Evolutionary conservation across 2,797 vertebrate species (phyloP).

Genomic region (Cetoscarus ocellatus): DNA sequence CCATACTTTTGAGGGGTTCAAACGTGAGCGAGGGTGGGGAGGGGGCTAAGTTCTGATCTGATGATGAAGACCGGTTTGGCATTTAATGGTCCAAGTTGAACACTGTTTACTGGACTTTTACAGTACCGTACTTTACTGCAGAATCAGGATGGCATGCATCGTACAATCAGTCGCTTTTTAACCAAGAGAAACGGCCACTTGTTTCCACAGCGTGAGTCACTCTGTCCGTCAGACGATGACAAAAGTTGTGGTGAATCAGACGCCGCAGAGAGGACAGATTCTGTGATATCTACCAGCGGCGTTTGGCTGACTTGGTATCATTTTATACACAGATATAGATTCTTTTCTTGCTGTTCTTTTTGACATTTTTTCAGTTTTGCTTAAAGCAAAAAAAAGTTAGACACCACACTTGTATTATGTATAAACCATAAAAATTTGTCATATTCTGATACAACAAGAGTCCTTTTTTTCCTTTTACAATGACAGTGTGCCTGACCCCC

Average conservation of each 20-base stretch:
- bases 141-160: constrained; percentile 85
- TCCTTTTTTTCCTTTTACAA: constrained; percentile 85
- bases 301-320: constrained; percentile 68
- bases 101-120: constrained; percentile 70
- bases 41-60: constrained; percentile 51
- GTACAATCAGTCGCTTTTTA: constrained; percentile 83
- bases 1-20: constrained; percentile 51
- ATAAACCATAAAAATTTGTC: constrained; percentile 94
- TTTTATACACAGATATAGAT: constrained; percentile 75
- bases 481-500: constrained; percentile 85
- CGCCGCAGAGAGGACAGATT: constrained; percentile 64
- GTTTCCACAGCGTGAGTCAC: constrained; percentile 74
- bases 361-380: constrained; percentile 83
- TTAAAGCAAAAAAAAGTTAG: constrained; percentile 85
- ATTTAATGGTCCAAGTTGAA: constrained; percentile 72
- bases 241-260: constrained; percentile 68
- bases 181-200: constrained; percentile 77
- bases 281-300: constrained; percentile 62
- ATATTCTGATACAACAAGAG: constrained; percentile 86
- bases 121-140: constrained; percentile 70
- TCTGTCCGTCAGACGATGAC: constrained; percentile 73
- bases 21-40: constrained; percentile 4
- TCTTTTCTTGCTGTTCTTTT: constrained; percentile 66
- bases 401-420: constrained; percentile 94
- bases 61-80: constrained; percentile 69